Evolutionary conservation across 2,113 vertebrate genomes (phyloP).

Genomic region (Cynocephalus volans): DNA sequence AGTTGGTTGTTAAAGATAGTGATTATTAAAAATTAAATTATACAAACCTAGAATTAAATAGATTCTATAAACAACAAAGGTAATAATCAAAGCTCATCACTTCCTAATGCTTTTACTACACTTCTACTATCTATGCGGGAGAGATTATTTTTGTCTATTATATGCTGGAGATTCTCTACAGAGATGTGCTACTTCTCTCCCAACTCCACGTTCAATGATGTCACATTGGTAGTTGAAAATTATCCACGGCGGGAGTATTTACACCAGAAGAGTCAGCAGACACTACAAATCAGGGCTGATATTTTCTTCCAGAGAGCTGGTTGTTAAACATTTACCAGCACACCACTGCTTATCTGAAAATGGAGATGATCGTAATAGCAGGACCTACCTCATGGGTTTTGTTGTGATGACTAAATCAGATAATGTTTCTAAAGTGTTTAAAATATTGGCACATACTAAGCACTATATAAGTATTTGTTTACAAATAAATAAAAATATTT

Average conservation of each 20-base stretch:
- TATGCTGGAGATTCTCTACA: rapidly evolving
- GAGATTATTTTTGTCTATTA: not conserved
- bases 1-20: not conserved
- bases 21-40: not conserved
- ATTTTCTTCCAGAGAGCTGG: not conserved
- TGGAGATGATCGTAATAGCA: rapidly evolving
- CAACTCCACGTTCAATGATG: rapidly evolving
- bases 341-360: not conserved
- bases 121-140: not conserved
- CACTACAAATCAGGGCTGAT: rapidly evolving
- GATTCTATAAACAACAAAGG: not conserved
- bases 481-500: not conserved
- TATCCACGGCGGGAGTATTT: rapidly evolving
- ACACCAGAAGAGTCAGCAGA: not conserved
- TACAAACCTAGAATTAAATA: not conserved
- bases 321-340: not conserved
- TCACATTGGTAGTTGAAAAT: not conserved
- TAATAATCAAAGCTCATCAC: not conserved
- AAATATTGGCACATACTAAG: not conserved
- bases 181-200: rapidly evolving
- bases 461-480: not conserved
- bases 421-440: not conserved
- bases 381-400: rapidly evolving
- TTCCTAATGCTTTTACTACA: not conserved
- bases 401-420: not conserved